A percentile compares a stretch with the other conserved stretches of the same genome.
These are phyloP conservation scores for Amblyjoppa proteus DNA, from an alignment of 2,888 invertebrate genomes.

Conservation along the genomic window DNA sequence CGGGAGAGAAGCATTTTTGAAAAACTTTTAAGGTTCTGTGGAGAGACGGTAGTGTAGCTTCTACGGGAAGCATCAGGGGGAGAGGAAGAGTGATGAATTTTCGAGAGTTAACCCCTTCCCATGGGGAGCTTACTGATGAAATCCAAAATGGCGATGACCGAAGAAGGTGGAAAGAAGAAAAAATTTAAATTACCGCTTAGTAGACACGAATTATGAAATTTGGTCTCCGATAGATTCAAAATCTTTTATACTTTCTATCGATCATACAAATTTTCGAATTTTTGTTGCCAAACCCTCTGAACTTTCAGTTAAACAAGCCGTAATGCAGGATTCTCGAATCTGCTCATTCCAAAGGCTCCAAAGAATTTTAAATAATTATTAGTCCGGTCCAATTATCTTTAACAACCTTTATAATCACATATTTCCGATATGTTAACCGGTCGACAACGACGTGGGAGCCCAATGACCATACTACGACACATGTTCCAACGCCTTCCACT, in stretches of 20 bases:
- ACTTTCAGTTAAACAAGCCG: too few relatives aligned
- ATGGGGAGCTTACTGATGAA: not conserved
- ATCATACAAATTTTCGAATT: not conserved
- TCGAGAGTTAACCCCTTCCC: not conserved
- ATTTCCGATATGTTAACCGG: slow-evolving; percentile 24
- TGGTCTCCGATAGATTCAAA: not conserved
- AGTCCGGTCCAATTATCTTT: not conserved
- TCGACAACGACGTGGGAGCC: slow-evolving; percentile 33
- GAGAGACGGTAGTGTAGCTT: slow-evolving; percentile 8
- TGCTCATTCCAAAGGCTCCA: not conserved
- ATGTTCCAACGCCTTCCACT: slow-evolving; percentile 52
- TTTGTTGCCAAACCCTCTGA: not conserved
- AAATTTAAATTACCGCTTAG: not conserved
- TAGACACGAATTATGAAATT: not conserved
- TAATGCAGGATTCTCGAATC: not conserved
- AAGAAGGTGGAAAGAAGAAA: not conserved
- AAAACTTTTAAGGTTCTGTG: not conserved
- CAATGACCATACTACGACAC: slow-evolving; percentile 45
- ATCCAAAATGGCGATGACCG: not conserved
- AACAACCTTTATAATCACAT: not conserved
- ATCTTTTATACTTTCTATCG: not conserved
- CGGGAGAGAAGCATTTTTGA: slow-evolving; percentile 20
- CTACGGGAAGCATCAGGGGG: not conserved
- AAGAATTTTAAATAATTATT: not conserved
- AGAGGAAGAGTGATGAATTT: not conserved